phyloP scores from a whole-genome alignment of 2,113 vertebrate species.

The Cercopithecus mona region DNA sequence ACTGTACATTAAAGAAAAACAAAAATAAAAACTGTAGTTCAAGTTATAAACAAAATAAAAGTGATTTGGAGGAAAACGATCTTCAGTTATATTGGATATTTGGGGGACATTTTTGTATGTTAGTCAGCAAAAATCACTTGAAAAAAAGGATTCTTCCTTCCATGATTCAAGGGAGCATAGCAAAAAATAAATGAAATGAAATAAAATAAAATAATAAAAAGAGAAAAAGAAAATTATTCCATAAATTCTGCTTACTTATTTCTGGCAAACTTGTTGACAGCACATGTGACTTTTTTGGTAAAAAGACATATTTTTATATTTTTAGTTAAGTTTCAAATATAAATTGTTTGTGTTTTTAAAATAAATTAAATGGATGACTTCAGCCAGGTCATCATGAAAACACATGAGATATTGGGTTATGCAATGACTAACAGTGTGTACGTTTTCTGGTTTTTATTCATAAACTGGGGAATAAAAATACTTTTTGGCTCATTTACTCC shows the following conservation, averaged over 20 bases:
- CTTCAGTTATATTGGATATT: background rate
- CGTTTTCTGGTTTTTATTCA: background rate
- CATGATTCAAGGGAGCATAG: too few species aligned
- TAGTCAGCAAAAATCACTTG: background rate
- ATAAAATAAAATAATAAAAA: too few species aligned
- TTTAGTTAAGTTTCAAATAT: background rate
- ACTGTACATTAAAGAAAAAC: too few species aligned
- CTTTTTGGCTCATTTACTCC: background rate
- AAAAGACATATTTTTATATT: background rate
- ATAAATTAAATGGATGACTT: background rate
- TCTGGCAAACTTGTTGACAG: background rate
- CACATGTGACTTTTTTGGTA: background rate
- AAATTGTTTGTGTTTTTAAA: constrained; percentile 21
- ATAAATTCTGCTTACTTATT: background rate
- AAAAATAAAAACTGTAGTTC: background rate
- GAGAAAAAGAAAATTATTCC: background rate
- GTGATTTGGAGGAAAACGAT: background rate
- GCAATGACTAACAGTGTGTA: background rate
- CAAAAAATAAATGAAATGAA: too few species aligned
- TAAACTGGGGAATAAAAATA: constrained; percentile 18
- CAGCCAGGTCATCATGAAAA: background rate
- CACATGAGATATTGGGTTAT: background rate
- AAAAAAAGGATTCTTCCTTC: background rate
- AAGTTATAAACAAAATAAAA: constrained; percentile 19
- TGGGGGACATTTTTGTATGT: background rate